Conservation (phyloP, 2,113 vertebrate species). For the Hyaena hyaena region DNA sequence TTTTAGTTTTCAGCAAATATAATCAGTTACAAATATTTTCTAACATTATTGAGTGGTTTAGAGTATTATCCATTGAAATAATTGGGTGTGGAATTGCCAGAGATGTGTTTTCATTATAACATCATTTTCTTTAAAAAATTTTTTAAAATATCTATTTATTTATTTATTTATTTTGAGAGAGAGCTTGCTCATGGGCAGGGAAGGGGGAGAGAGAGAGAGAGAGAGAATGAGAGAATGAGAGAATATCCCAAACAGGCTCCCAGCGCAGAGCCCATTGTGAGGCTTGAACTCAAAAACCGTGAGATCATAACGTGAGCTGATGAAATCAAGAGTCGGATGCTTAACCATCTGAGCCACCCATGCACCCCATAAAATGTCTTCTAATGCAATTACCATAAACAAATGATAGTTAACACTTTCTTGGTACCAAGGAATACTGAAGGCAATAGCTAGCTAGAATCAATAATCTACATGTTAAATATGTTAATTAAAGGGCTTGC, state of each 20-base stretch:
- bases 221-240: too few species aligned
- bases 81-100: neutral
- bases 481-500: neutral
- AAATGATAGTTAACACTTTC: slow-evolving; percentile 38
- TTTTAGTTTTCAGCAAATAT: slow-evolving; percentile 65
- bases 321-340: too few species aligned
- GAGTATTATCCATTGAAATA: neutral
- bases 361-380: neutral
- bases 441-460: neutral
- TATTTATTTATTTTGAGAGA: too few species aligned
- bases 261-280: too few species aligned
- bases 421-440: neutral
- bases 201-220: too few species aligned
- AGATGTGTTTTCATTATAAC: slow-evolving; percentile 38
- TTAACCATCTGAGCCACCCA: too few species aligned
- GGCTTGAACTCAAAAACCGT: too few species aligned
- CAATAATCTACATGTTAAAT: neutral
- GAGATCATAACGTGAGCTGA: too few species aligned
- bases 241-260: too few species aligned
- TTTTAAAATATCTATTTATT: too few species aligned
- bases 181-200: too few species aligned
- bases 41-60: slow-evolving; percentile 16
- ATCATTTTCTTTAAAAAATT: neutral
- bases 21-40: slow-evolving; percentile 64
- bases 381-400: slow-evolving; percentile 23